Base-by-base conservation (phyloP, 2,888 invertebrate species). In the Eristalinus aeneus region DNA sequence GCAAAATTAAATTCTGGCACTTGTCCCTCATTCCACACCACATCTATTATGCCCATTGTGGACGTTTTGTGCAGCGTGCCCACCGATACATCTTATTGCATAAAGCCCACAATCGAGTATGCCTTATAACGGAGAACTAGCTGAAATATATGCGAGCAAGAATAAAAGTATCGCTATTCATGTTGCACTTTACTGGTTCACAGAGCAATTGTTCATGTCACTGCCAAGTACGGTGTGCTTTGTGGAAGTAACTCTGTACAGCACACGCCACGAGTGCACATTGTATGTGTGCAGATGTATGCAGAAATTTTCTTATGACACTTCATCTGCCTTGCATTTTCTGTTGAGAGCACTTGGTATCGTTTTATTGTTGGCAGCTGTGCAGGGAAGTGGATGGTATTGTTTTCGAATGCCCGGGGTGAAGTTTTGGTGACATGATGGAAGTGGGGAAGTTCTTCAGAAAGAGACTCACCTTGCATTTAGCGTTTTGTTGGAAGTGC, bases 171-270 rank as follows among this genome's bases (percentile, higher is more conserved):
- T 32, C 67, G 61, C 36, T 61, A 63, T 68, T 67, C 67, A 68
- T 32, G 63, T 61, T 46, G 74, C 68, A 74, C 79, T 79, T 73
- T 73, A 34, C 73, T 79, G 65, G 46, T 39, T 46, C 71, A 79
- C 22, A 54, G 67, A 54, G 16, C 34, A 67, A 63, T 68, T 73
- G 67, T 67, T 67, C 39, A 46, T 61, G 39, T 46, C 61, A 60
- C 39, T 46, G 61, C 39, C 46, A 46, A 46, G 39, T 46, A 46
- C 31, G 12, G 16, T 36, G 56, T n/a, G 53, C 32, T 22, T 32
- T 34, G 34, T 8, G 23, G 36, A 46, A 72, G 31, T 27, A 46
- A 16, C 46, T 27, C 31, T 12, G 22, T 32, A 46, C 46, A 46
- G 32, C 27, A 16, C 20, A 27, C 16, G 8, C 4, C 34, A 22